Base-by-base conservation (phyloP, 2,888 invertebrate genomes). In the Torymus auratus region DNA sequence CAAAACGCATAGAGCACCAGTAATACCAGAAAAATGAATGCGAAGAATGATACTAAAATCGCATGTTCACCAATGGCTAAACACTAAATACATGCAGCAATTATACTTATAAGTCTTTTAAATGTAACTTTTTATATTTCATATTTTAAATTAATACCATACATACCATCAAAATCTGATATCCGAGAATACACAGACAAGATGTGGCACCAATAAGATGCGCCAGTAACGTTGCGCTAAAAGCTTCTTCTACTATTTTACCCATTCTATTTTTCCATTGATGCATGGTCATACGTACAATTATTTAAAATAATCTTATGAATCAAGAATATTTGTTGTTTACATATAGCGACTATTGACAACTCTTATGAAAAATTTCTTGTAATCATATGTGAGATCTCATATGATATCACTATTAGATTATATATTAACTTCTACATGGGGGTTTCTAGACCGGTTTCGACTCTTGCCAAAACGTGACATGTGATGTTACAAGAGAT, bases 1-100 rank as follows among this genome's bases (percentile, higher is more conserved):
- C 88, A 88, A 68, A 86, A 85, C 55, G 86, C 86, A 72, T 86
- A 88, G 2, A 88, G 83, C 41, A 88, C 80, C 0, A 88, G 79
- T 50, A 88, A 72, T 14, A 88, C 86, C 64, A 88, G 78, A 70
- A 86, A 86, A 76, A 86, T 86, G 62, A 87, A 88, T 12, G 85
- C 84, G 23, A 88, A 53, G 65, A 88, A 87, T 23, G 86, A 86
- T 0, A 82, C 69, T 2, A 88, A 80, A 62, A 87, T 83, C 0
- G 87, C 85, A 53, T 74, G 84, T 15, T 87, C 86, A 55, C 86
- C 87, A 70, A 41, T 80, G 0, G 83, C 81, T 11, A 84, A 78
- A 64, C 82, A 67, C 83, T 84, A 53, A 62, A 69, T 23, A 53
- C 0, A 11, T 15, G 65, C 10, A 12, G 12, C 52, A 41, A 65